Base-by-base conservation (phyloP, 2,888 invertebrate genomes). In the Anarsia innoxiella region DNA sequence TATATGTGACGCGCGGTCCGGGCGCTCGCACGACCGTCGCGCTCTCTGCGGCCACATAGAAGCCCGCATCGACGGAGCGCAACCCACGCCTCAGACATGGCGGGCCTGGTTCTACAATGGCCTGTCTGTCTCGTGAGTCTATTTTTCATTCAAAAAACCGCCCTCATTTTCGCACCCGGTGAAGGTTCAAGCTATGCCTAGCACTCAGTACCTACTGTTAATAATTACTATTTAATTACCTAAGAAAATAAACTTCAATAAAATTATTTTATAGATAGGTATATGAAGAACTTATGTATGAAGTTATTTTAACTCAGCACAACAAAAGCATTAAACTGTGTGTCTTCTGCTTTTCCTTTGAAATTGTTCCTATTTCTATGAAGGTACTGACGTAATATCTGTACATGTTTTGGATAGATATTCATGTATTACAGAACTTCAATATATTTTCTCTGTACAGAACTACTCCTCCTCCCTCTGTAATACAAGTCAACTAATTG, bases 71-170 rank as follows among this genome's bases (percentile, higher is more conserved):
- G 94, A 94, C 67, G 91, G 90, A 39, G 88, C 91, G 8, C 80
- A 90, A 5, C 89, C 83, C 23, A 65, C 82, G 37, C 80, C 90
- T 39, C 91, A 91, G 41, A 90, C 92, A 0, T 95, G 95, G 95
- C 88, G 90, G 46, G 92, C 93, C 5, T 95, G 95, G 95, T 87
- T 95, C 51, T 95, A 93, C 73, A 93, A 93, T 51, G 94, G 94
- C 53, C 86, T 95, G 38, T 91, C 93, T 48, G 90, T 93, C 67
- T 94, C 95, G 94, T 95, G 91, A 88, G 95, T 93, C n/a, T 33
- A 4, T 32, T 6, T n/a, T 14, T 25, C 25, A 25, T n/a, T n/a
- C 27, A 35, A 12, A 10, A 14, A 27, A 9, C 10, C 19, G 28
- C n/a, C n/a, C 28, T 28, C 35, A 28, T 28, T 9, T 2, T 2